Conservation (phyloP, 2,797 vertebrate genomes). For the Denticeps clupeoides region DNA sequence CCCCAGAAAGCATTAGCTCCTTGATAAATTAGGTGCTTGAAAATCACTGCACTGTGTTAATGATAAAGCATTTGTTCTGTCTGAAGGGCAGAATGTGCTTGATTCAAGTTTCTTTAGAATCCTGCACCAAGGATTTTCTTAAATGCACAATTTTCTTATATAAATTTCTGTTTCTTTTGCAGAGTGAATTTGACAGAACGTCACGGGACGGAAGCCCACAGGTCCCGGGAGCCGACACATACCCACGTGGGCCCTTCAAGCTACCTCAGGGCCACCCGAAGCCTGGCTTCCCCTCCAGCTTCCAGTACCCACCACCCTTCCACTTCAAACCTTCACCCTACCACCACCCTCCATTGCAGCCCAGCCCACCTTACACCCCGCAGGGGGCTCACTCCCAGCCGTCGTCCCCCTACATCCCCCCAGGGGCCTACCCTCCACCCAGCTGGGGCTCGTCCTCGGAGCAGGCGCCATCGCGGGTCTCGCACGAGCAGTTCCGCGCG, state of each 20-base stretch:
- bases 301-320: slow-evolving; percentile 54
- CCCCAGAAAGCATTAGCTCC: slow-evolving; percentile 6
- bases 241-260: slow-evolving; percentile 79
- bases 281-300: slow-evolving; percentile 69
- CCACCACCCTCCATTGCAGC: slow-evolving; percentile 76
- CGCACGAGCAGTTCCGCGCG: slow-evolving; percentile 94
- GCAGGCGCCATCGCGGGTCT: slow-evolving; percentile 87
- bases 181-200: slow-evolving; percentile 84
- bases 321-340: slow-evolving; percentile 80
- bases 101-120: slow-evolving; percentile 11
- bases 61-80: slow-evolving; percentile 31
- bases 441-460: slow-evolving; percentile 93
- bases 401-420: slow-evolving; percentile 82
- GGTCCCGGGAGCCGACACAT: slow-evolving; percentile 75
- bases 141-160: too few relatives aligned
- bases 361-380: slow-evolving; percentile 78
- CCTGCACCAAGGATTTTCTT: too few relatives aligned
- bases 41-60: slow-evolving; percentile 20
- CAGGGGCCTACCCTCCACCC: slow-evolving; percentile 82
- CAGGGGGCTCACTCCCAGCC: slow-evolving; percentile 80
- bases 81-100: slow-evolving; percentile 23
- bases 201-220: slow-evolving; percentile 77
- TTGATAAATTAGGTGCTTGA: slow-evolving; percentile 34
- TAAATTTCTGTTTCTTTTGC: too few relatives aligned
- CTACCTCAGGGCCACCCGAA: slow-evolving; percentile 92